Percentiles rank a stretch among this genome's conserved stretches.
Evolutionary conservation across 37 sponge, comb jelly and placozoan genomes (phyloP).

Genomic region (Tethya wilhelma): DNA sequence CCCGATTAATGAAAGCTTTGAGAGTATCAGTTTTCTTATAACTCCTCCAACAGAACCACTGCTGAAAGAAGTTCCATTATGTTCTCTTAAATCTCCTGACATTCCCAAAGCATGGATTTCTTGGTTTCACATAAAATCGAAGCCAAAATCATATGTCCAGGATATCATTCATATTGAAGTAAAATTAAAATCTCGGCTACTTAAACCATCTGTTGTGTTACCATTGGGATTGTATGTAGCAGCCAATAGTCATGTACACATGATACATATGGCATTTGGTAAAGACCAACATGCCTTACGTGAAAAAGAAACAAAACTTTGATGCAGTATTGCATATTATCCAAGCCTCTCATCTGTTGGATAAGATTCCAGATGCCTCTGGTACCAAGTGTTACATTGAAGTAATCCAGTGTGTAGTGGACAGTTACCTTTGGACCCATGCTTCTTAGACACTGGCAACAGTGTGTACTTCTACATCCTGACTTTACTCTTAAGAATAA

Average conservation of each 20-base stretch:
- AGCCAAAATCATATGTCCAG: conserved; percentile 39
- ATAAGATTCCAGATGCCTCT: conserved; percentile 36
- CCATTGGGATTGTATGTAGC: conserved; percentile 46
- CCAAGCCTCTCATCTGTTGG: conserved; percentile 2
- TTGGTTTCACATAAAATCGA: conserved; percentile 39
- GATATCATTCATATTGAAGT: conserved; percentile 56
- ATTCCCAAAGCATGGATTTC: conserved; percentile 46
- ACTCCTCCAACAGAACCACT: no score
- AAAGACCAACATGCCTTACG: conserved; percentile 46
- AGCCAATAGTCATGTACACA: conserved; percentile 30
- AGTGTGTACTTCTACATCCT: conserved; percentile 35
- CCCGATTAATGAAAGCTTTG: conserved; percentile 47
- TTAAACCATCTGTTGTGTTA: conserved; percentile 47
- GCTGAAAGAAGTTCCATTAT: no score
- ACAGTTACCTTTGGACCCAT: conserved; percentile 57
- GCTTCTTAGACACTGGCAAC: conserved; percentile 50
- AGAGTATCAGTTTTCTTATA: conserved; percentile 2
- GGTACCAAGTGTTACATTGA: conserved; percentile 32
- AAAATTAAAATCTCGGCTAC: conserved; percentile 32
- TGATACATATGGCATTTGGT: conserved; percentile 13
- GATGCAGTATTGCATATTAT: conserved; percentile 30
- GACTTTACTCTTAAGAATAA: conserved; percentile 38
- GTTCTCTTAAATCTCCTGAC: not conserved
- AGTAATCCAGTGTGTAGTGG: conserved; percentile 28
- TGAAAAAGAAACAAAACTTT: conserved; percentile 55